phyloP scores from a whole-genome alignment of 2,797 vertebrate species.

The Pogoniulus pusillus region DNA sequence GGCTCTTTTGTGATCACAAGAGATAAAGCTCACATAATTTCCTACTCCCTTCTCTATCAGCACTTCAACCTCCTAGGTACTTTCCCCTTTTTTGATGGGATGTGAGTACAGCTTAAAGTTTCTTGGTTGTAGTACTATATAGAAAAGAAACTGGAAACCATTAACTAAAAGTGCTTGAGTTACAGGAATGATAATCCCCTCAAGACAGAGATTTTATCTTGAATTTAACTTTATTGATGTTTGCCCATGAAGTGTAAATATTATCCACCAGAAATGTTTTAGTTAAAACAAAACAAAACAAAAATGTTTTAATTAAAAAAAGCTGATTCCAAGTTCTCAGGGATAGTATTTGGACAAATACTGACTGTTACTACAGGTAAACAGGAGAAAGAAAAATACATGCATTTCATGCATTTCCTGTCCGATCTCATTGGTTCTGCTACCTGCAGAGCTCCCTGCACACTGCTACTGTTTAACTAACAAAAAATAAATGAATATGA shows the following conservation, averaged over 20 bases:
- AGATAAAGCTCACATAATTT: background rate
- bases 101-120: background rate
- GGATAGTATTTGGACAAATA: background rate
- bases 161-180: background rate
- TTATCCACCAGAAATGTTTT: background rate
- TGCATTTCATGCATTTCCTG: background rate
- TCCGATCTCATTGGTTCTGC: background rate
- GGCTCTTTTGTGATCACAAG: background rate
- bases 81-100: background rate
- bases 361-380: background rate
- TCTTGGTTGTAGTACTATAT: background rate
- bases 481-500: slow-evolving; percentile 39
- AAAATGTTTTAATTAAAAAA: background rate
- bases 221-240: background rate
- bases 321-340: background rate
- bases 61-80: background rate
- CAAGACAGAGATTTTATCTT: background rate
- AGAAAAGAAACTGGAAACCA: background rate
- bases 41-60: background rate
- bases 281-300: background rate
- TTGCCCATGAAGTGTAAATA: background rate
- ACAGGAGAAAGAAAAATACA: background rate
- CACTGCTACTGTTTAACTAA: background rate
- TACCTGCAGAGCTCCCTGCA: background rate
- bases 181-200: background rate